Evolutionary conservation across 2,888 invertebrate species (phyloP), one percentile per base, ranked within the genome.

Genomic region (Chrysomela aeneicollis): DNA sequence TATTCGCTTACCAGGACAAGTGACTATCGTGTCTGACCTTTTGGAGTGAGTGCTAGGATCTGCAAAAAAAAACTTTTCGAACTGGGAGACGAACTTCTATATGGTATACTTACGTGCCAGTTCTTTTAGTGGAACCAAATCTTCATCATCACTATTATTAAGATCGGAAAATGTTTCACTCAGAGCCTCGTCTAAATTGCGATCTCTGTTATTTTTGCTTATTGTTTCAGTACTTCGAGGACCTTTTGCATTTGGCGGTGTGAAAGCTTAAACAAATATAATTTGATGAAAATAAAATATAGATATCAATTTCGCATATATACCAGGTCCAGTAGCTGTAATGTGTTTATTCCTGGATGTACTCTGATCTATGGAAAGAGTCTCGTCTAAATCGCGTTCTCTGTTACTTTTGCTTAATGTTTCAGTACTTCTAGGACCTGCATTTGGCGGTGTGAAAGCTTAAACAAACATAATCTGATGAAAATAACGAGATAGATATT

Each of bases 311-410:
- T 54, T 35, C 12, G 35, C 19, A 54, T 32, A 37, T 37, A 35
- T 54, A 54, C 54, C 54, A 32, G 54, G 54, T 54, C 54, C 18
- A 54, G 30, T 54, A 49, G 49, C 15, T 49, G 49, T 49, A 17
- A 35, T 4, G 32, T 37, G 54, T 35, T 18, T 32, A 18, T 54
- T 54, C 37, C 54, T 54, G 19, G 54, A 54, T 54, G 54, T 54
- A 54, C 35, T 54, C n/a, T n/a, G n/a, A n/a, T n/a, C n/a, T n/a
- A n/a, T n/a, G n/a, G n/a, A n/a, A n/a, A 54, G 37, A 54, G 18
- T 42, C 22, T 37, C 55, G 37, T 37, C 19, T 21, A 22, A 21
- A 9, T 42, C 37, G n/a, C 55, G 42, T 37, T 22, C 22, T 42
- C 22, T 55, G 55, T 22, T 42, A 55, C 19, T 49, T 17, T 49